Base-by-base conservation (phyloP, 1,140 invertebrate species). In the Myzus persicae region DNA sequence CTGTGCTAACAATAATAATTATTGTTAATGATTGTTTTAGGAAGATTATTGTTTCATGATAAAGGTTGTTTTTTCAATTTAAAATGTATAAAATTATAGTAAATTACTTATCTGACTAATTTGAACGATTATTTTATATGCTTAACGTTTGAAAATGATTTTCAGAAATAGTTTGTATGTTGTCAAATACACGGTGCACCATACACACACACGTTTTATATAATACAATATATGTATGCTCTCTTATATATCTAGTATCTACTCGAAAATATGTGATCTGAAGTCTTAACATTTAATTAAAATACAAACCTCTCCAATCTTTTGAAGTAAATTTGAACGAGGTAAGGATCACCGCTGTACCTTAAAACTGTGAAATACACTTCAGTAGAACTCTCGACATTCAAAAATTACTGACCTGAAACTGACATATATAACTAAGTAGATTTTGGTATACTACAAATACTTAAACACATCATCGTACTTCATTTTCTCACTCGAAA, bases 381-480 rank as follows among this genome's bases (percentile, higher is more conserved):
- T 26, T 54, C 46, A 51, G 40, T 51, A 3, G 20, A 89, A 89
- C 2, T 48, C 14, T 88, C 8, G 6, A 36, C 31, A 88, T 48
- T 88, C 38, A 88, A 51, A 89, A 51, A 89, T 51, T 51, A 51
- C 46, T 48, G 46, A 89, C 87, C 46, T 89, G 87, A 51, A 89
- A 89, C 46, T 89, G 87, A 51, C 0, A 38, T 36, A 51, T 24
- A 89, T 24, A 89, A 89, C 18, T 51, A 38, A 51, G 38, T 42
- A n/a, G 42, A 44, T 31, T 85, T 44, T 26, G 42, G 31, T 85
- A 44, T 11, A 44, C 18, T 18, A 14, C 42, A 44, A 44, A 46
- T 42, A 44, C 40, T 85, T 38, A 85, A 84, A 42, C 82, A 14
- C 26, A 38, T 85, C 24, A n/a, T n/a, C 26, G n/a, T 85, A 84